Base-by-base conservation (phyloP, 2,113 vertebrate genomes). In the Peromyscus polionotus region DNA sequence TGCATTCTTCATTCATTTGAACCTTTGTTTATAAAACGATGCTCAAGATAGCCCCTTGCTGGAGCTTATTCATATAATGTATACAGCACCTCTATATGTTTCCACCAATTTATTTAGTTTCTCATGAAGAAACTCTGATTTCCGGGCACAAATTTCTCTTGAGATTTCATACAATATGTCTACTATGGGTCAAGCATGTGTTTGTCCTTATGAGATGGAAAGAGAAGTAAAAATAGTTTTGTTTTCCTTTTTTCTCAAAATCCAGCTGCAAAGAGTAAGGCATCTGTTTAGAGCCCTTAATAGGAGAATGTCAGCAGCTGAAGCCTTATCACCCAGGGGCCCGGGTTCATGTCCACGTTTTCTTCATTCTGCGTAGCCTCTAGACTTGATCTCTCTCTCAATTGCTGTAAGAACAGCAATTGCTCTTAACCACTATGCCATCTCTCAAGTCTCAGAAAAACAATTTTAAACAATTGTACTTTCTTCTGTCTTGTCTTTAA, bases 1-100 rank as follows among this genome's bases (percentile, higher is more conserved):
- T 95, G 79, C 2, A 59, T 42, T 85, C 54, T 90, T 93, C 83
- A 70, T n/a, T 72, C 42, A 88, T 42, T 90, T 59, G 51, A 31
- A 31, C 8, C 26, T 96, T 79, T 92, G 45, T 59, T 42, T n/a
- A 10, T 72, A 88, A 94, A 83, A 61, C 28, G 5, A 51, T 90
- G 36, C 67, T 80, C 85, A 39, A 22, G 0, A 72, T 28, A 7
- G 1, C 17, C 31, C 73, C 68, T 76, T 39, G 31, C 42, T 45
- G 83, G 26, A 61, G 45, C 12, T 51, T 33, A 72, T 36, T 70
- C 26, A 80, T 54, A 26, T 19, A 59, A 73, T 17, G 36, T 91
- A 36, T n/a, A 72, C 26, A 31, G 33, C 36, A 11, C 0, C 9
- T 90, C 51, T 54, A 0, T n/a, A 57, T 59, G n/a, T 51, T 76